Percentiles rank a stretch among this genome's conserved stretches.
phyloP scores from a whole-genome alignment of 2,888 invertebrate species.

The Gerris lacustris region DNA sequence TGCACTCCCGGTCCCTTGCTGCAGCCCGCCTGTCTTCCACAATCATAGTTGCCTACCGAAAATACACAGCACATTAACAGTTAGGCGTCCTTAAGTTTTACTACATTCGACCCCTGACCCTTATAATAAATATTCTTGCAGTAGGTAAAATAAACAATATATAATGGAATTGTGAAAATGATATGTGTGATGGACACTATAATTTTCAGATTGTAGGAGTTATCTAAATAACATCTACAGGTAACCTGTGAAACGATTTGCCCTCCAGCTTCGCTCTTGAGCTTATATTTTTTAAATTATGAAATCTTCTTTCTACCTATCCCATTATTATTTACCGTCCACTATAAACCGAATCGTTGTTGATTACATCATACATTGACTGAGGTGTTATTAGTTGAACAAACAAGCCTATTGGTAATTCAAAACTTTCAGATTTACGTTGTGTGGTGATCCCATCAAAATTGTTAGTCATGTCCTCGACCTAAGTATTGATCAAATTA shows the following conservation, averaged over 20 bases:
- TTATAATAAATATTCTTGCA: background rate
- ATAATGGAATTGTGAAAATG: background rate
- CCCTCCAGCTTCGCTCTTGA: background rate
- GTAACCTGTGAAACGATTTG: background rate
- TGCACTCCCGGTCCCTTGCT: background rate
- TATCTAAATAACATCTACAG: background rate
- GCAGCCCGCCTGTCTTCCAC: background rate
- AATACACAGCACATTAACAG: too few species aligned
- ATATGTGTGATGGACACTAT: background rate
- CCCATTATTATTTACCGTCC: background rate
- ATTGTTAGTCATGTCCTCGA: too few species aligned
- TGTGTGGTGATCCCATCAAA: too few species aligned
- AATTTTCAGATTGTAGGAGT: background rate
- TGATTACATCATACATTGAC: too few species aligned
- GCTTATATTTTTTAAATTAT: background rate
- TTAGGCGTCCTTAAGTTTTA: too few species aligned
- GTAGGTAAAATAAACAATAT: background rate
- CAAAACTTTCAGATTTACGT: too few species aligned
- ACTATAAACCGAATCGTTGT: background rate
- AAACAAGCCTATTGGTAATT: too few species aligned
- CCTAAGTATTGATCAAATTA: too few species aligned
- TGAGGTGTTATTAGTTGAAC: too few species aligned
- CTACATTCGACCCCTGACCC: background rate
- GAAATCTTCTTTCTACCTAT: background rate
- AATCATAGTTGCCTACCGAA: background rate